Base-by-base conservation (phyloP, 2,797 vertebrate species). In the Chrosomus eos region DNA sequence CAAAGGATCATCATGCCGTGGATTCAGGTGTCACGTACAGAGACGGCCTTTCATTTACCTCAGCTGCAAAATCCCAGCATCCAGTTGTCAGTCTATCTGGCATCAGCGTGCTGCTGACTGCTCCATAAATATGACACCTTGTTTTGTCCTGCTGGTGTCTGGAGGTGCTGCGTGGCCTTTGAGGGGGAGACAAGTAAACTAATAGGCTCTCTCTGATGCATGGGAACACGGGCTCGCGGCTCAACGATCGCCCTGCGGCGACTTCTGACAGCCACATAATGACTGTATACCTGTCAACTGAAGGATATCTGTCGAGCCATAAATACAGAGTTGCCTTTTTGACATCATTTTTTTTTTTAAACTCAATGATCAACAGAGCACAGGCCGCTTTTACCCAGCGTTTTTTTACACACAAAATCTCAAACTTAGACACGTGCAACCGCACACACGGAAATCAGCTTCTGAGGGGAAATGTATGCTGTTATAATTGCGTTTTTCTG, bases 261-360 rank as follows among this genome's bases (percentile, higher is more conserved):
- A 95, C 94, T 93, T 91, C 91, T 96, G 95, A 95, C 94, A 95
- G 93, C 94, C 94, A 95, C 94, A 95, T 95, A 95, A 96, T 95
- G 95, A 95, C 95, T 95, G 94, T 95, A 95, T 95, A 95, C 94
- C 95, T 95, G 95, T 95, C 95, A 95, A 95, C 92, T 95, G 93
- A 93, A 95, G 94, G 93, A 95, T 95, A 95, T 94, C 95, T 95
- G 94, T 95, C 93, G 94, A 92, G 93, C 91, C 92, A 94, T 95
- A 95, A 96, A 96, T 95, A 95, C 95, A 94, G 94, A 95, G 94
- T 95, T 95, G 93, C 93, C 95, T 95, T 95, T 95, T 95, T 95
- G 95, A 95, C 94, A 94, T 95, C 91, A 92, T 93, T 94, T 86
- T 83, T 70, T 76, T 70, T 77, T 93, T 92, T 92, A 90, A 90